A percentile compares a stretch with the other conserved stretches of the same genome.
These are phyloP conservation scores for Caranx melampygus DNA, from an alignment of 2,113 vertebrate species.

Conservation along the genomic window DNA sequence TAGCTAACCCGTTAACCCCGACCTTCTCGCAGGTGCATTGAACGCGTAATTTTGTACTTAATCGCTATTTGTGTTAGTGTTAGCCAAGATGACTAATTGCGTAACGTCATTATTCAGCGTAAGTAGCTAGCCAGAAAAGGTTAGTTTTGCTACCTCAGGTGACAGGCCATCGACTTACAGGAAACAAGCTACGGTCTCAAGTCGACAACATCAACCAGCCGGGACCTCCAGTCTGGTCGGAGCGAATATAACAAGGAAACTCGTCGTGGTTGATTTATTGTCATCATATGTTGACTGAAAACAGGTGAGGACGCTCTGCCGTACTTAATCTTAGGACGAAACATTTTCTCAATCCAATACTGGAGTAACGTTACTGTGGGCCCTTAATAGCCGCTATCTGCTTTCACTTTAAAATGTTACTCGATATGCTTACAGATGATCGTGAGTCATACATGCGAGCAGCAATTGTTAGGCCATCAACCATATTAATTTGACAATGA, in stretches of 20 bases:
- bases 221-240: background rate
- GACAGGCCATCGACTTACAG: constrained; percentile 45
- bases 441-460: background rate
- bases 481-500: background rate
- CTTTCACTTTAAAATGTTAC: constrained; percentile 2
- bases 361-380: background rate
- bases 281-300: constrained; percentile 85
- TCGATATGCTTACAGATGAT: background rate
- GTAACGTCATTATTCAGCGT: background rate
- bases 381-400: background rate
- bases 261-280: constrained; percentile 27
- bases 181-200: constrained; percentile 21
- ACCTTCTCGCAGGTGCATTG: background rate
- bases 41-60: background rate
- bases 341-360: background rate
- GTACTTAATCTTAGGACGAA: background rate
- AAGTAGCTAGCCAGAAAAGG: constrained; percentile 25
- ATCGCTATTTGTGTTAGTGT: background rate
- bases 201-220: constrained; percentile 7
- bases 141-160: constrained; percentile 33
- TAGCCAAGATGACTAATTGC: constrained; percentile 24
- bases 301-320: constrained; percentile 71
- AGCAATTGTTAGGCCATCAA: background rate
- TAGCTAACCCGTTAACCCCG: constrained; percentile 9
- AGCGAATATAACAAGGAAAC: constrained; percentile 20